Percentiles rank a stretch among this genome's conserved stretches.
Conservation (phyloP, 2,113 vertebrate genomes). For the Meles meles region DNA sequence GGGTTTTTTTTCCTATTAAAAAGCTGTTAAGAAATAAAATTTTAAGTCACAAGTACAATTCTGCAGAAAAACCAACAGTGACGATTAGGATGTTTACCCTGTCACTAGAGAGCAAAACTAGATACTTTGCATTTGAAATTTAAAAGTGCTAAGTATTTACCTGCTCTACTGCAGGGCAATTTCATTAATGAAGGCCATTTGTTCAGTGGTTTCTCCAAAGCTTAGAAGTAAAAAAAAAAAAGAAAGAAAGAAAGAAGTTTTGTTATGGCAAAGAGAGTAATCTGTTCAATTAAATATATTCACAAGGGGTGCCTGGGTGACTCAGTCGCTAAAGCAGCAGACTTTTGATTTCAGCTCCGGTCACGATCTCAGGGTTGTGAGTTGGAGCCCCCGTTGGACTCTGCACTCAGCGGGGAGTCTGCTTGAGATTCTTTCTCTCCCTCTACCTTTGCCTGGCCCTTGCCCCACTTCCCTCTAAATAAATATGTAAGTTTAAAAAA, state of each 20-base stretch:
- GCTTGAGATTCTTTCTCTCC: neutral
- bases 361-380: neutral
- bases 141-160: neutral
- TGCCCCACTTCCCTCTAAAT: too few species aligned
- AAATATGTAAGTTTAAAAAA: neutral
- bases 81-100: neutral
- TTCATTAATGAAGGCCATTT: conserved; percentile 12
- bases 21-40: neutral
- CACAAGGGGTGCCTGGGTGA: neutral
- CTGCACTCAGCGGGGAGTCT: neutral
- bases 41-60: neutral
- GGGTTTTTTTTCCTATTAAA: neutral
- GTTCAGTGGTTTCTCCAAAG: neutral
- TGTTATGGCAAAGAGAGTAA: neutral
- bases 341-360: neutral
- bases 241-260: neutral
- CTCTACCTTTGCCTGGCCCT: neutral
- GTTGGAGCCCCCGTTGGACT: neutral
- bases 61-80: neutral
- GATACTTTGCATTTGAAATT: conserved; percentile 34
- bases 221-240: neutral
- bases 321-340: neutral
- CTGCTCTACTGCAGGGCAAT: neutral
- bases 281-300: neutral
- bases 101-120: neutral